Evolutionary conservation across 1,140 invertebrate species (phyloP).

Genomic region (Homalodisca vitripennis): DNA sequence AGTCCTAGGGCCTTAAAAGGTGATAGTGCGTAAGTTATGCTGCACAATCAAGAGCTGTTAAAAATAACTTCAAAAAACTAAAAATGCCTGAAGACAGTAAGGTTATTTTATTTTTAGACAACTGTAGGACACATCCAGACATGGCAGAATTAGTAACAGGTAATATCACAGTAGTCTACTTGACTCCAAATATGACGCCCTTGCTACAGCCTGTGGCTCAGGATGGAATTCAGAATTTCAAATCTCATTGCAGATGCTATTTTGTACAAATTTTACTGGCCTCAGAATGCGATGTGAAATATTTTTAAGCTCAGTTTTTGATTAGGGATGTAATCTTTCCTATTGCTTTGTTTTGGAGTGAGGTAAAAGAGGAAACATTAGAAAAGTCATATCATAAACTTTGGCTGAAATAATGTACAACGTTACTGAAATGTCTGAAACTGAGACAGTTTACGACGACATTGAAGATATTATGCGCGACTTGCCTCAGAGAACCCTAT

Average conservation of each 20-base stretch:
- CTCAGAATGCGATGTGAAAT: constrained; percentile 1
- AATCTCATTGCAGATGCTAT: constrained; percentile 40
- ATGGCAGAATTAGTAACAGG: constrained; percentile 35
- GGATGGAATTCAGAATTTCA: constrained; percentile 47
- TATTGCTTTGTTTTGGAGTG: not conserved
- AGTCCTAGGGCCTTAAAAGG: constrained; percentile 52
- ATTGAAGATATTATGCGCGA: too few relatives aligned
- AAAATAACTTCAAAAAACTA: constrained; percentile 28
- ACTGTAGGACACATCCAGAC: constrained; percentile 41
- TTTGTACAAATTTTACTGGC: not conserved
- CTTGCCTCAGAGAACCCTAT: too few relatives aligned
- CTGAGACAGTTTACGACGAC: too few relatives aligned
- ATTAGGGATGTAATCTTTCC: constrained; percentile 5
- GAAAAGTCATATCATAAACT: not conserved
- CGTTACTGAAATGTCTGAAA: too few relatives aligned
- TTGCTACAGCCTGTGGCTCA: constrained; percentile 51
- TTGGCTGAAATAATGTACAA: too few relatives aligned
- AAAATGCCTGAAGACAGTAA: constrained; percentile 36
- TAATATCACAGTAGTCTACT: constrained; percentile 40
- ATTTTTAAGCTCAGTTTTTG: not conserved
- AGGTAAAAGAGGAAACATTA: not conserved
- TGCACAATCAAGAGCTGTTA: constrained; percentile 24
- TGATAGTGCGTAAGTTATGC: constrained; percentile 42
- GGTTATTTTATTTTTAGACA: constrained; percentile 46
- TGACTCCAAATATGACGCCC: constrained; percentile 49